Conservation (phyloP, 2,113 vertebrate species). For the Platysteira castanea region DNA sequence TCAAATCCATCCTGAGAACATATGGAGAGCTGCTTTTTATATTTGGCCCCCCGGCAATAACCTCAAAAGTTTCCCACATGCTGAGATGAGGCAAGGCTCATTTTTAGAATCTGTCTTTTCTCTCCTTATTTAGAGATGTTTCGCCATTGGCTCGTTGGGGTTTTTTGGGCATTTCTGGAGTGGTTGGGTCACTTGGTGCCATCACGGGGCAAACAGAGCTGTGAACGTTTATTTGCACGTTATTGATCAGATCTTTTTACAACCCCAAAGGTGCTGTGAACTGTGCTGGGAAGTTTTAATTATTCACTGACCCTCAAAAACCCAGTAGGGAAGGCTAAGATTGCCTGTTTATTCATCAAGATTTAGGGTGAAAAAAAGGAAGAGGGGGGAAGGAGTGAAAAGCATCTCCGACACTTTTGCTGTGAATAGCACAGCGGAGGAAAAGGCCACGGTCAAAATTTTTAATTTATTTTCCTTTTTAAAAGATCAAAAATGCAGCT, state of each 20-base stretch:
- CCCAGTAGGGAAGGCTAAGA: not conserved
- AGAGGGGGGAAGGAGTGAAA: not conserved
- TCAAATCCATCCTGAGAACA: not conserved
- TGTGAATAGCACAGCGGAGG: not conserved
- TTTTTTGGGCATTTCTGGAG: not conserved
- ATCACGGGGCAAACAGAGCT: fast-evolving
- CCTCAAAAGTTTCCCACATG: slow-evolving; percentile 16
- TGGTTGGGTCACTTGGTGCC: not conserved
- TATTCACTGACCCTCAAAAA: not conserved
- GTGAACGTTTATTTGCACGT: not conserved
- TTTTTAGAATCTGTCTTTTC: not conserved
- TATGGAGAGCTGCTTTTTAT: not conserved
- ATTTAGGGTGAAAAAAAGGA: not conserved
- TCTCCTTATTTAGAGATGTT: not conserved
- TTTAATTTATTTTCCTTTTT: not conserved
- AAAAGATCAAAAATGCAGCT: not conserved
- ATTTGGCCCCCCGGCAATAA: slow-evolving; percentile 4
- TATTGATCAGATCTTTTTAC: not conserved
- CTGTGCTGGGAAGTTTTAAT: not conserved
- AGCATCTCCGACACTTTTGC: not conserved
- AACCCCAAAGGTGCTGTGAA: not conserved
- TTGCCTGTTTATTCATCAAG: not conserved
- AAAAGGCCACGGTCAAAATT: not conserved
- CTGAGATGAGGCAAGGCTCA: not conserved
- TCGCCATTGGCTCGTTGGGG: not conserved